Evolutionary conservation across 2,888 invertebrate species (phyloP).

Genomic region (Julus scanicus): DNA sequence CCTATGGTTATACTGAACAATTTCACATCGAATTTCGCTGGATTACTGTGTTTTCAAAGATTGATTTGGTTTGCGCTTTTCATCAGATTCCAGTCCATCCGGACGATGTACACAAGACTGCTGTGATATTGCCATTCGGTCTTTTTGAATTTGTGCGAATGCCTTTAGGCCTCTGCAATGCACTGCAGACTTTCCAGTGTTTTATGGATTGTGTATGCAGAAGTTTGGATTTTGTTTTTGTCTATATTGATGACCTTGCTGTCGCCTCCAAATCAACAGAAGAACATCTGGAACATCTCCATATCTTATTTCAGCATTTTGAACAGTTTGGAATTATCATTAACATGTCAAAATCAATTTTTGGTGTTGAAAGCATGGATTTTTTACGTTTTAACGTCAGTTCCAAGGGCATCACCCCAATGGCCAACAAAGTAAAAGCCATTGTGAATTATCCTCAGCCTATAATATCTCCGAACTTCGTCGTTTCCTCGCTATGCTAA

Average conservation of each 20-base stretch:
- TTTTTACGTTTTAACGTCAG: slow-evolving; percentile 57
- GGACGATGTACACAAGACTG: slow-evolving; percentile 65
- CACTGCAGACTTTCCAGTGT: slow-evolving; percentile 66
- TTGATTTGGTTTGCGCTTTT: slow-evolving; percentile 62
- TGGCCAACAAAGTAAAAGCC: slow-evolving; percentile 53
- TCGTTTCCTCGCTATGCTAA: slow-evolving; percentile 59
- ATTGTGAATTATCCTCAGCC: slow-evolving; percentile 55
- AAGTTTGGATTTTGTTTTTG: slow-evolving; percentile 61
- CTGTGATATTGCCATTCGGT: slow-evolving; percentile 65
- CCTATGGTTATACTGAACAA: too few species aligned
- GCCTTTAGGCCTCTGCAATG: slow-evolving; percentile 66
- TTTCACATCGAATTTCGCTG: too few species aligned
- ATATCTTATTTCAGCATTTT: background rate
- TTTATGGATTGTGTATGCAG: slow-evolving; percentile 63
- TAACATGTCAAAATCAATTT: slow-evolving; percentile 47
- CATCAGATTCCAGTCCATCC: slow-evolving; percentile 65
- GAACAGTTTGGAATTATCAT: background rate
- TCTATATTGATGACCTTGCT: slow-evolving; percentile 64
- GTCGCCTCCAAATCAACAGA: background rate
- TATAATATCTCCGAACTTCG: slow-evolving; percentile 54
- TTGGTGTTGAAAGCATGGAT: slow-evolving; percentile 56
- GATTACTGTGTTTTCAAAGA: too few species aligned
- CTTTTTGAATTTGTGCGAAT: slow-evolving; percentile 64
- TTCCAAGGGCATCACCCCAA: too few species aligned
- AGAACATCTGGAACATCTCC: slow-evolving; percentile 1